Base-by-base conservation (phyloP, 2,113 vertebrate genomes). In the Cynopterus brachyotis region DNA sequence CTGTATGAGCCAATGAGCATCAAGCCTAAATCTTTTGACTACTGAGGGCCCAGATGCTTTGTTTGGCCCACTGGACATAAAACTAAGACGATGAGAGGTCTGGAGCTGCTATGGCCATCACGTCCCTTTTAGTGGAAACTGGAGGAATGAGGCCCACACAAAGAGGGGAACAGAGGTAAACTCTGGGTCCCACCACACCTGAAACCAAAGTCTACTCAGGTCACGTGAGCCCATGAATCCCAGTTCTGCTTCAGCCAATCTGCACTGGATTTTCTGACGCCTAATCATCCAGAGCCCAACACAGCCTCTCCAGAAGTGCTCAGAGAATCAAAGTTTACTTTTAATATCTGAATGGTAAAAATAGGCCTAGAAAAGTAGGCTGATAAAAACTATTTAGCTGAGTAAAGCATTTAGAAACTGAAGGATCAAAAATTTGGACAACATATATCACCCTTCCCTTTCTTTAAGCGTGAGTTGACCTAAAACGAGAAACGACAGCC, bases 311-410 rank as follows among this genome's bases (percentile, higher is more conserved):
- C 30, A 47, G 24, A 89, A 47, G 15, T 35, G 32, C 50, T 82
- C 76, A 60, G 40, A 60, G 30, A 83, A 69, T 57, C 64, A 69
- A 75, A 47, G 75, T 37, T 64, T 67, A 75, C 37, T 67, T 83
- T 92, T 84, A 94, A 76, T 76, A 80, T 8, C 5, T 37, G 37
- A 86, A 72, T 53, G 50, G 86, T 26, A 92, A 83, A 96, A 81
- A 50, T 24, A 72, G 20, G 55, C 24, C 76, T 30, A n/a, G n/a
- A 62, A 75, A 83, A 78, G 57, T 4, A 70, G 57, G 24, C 32
- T 95, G 57, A 83, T 30, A 28, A 55, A 83, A 91, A 42, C 35
- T 24, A 32, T 17, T 59, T 15, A 40, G 69, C 90, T 83, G 59
- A 91, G 42, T 80, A 28, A 28, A 94, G 84, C 93, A 59, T 26